Percentiles rank a stretch among this genome's conserved stretches.
phyloP scores from a whole-genome alignment of 2,797 vertebrate genomes.

The Falco biarmicus region DNA sequence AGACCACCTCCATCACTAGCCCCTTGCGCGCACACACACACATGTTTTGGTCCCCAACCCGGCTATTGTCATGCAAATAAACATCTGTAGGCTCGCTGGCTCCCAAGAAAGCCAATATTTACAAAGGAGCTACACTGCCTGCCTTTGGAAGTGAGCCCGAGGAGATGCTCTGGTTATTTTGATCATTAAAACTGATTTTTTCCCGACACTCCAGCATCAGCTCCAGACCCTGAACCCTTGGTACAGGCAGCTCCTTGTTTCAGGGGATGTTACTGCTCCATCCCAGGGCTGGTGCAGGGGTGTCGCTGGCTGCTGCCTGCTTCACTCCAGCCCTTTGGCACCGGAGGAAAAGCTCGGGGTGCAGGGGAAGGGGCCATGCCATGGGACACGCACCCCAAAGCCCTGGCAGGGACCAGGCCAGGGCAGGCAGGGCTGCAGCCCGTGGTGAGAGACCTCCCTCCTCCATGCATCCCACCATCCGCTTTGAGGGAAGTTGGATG shows the following conservation, averaged over 20 bases:
- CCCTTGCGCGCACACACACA: too few relatives aligned
- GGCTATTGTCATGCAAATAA: background rate
- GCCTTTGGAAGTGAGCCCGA: background rate
- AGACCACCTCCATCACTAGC: background rate
- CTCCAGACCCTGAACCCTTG: background rate
- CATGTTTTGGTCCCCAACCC: background rate
- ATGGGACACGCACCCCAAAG: background rate
- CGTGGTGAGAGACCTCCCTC: background rate
- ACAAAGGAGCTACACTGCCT: background rate
- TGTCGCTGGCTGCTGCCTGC: background rate
- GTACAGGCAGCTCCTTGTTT: background rate
- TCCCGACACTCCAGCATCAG: background rate
- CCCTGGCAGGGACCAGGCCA: accelerated
- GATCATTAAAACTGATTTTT: background rate
- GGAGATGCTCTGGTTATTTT: background rate
- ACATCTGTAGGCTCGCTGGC: background rate
- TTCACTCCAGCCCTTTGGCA: background rate
- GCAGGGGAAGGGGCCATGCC: accelerated
- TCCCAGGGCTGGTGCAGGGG: background rate
- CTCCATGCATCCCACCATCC: background rate
- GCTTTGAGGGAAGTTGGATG: background rate
- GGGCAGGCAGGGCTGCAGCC: background rate
- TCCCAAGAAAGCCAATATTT: background rate
- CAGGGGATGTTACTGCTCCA: background rate
- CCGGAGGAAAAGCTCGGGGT: background rate